Conservation (phyloP, 2,888 invertebrate genomes). For the Andrena minutula region DNA sequence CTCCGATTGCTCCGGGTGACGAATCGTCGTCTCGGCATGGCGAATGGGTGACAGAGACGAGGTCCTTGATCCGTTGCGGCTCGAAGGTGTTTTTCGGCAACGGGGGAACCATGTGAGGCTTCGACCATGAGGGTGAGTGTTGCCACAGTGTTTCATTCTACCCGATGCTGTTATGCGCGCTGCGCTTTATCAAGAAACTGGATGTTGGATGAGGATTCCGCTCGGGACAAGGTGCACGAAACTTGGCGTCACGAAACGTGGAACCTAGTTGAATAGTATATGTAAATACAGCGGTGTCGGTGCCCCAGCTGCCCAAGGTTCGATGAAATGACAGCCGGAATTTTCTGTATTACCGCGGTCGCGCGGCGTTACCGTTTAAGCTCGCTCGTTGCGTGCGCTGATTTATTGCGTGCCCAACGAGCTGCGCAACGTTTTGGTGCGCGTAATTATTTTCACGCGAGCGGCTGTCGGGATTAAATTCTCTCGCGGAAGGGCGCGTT, state of each 20-base stretch:
- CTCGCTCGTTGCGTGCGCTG: conserved; percentile 47
- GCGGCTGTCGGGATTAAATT: conserved; percentile 54
- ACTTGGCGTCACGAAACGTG: not conserved
- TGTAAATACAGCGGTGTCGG: not conserved
- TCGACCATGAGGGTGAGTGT: conserved; percentile 78
- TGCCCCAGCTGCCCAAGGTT: not conserved
- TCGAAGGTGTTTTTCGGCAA: conserved; percentile 72
- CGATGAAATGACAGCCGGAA: conserved; percentile 23
- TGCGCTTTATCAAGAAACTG: no score
- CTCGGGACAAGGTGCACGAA: no score
- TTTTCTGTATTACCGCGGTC: conserved; percentile 42
- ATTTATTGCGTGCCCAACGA: conserved; percentile 52
- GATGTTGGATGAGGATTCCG: no score
- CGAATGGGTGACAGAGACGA: conserved; percentile 67
- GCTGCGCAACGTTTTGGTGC: conserved; percentile 42
- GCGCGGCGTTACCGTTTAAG: conserved; percentile 35
- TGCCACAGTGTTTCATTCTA: not conserved
- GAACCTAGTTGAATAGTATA: not conserved
- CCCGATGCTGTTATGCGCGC: not conserved
- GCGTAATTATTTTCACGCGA: conserved; percentile 59
- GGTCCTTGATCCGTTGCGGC: conserved; percentile 38
- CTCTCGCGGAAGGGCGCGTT: conserved; percentile 20
- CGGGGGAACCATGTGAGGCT: conserved; percentile 78
- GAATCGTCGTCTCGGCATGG: conserved; percentile 55
- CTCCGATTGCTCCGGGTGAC: not conserved